These are phyloP conservation scores for Oscheius sp. DNA, from an alignment of 2,888 invertebrate species.

Conservation along the genomic window DNA sequence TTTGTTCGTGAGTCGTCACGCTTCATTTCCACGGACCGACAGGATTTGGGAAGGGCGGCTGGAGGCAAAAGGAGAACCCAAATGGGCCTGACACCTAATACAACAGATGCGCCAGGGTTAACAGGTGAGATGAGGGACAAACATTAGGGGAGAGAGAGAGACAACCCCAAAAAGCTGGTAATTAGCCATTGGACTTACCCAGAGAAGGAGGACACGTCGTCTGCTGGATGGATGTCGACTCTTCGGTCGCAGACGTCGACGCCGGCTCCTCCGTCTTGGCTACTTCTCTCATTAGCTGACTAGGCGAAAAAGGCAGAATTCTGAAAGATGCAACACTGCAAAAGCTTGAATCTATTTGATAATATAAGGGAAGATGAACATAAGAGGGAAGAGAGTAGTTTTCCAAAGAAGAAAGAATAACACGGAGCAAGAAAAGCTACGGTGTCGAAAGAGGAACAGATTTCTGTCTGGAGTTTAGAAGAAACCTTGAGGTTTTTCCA, in stretches of 20 bases:
- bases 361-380: too few relatives aligned
- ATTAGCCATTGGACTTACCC: neutral
- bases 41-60: conserved; percentile 2
- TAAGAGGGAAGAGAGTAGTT: neutral
- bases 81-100: conserved; percentile 34
- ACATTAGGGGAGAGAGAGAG: neutral
- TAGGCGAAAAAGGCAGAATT: neutral
- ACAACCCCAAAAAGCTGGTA: conserved; percentile 8
- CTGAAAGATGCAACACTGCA: too few relatives aligned
- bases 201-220: conserved; percentile 29
- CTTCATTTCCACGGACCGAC: conserved; percentile 25
- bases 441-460: too few relatives aligned
- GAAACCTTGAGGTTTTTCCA: too few relatives aligned
- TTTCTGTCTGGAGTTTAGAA: too few relatives aligned
- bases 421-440: neutral
- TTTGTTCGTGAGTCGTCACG: conserved; percentile 23
- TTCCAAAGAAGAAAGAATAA: neutral
- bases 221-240: conserved; percentile 28
- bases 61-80: conserved; percentile 10
- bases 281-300: conserved; percentile 5
- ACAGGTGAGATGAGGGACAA: conserved; percentile 35
- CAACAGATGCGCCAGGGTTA: conserved; percentile 37
- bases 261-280: conserved; percentile 18
- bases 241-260: conserved; percentile 15
- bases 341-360: too few relatives aligned